Conservation (phyloP, 2,113 vertebrate genomes). For the Struthio camelus region DNA sequence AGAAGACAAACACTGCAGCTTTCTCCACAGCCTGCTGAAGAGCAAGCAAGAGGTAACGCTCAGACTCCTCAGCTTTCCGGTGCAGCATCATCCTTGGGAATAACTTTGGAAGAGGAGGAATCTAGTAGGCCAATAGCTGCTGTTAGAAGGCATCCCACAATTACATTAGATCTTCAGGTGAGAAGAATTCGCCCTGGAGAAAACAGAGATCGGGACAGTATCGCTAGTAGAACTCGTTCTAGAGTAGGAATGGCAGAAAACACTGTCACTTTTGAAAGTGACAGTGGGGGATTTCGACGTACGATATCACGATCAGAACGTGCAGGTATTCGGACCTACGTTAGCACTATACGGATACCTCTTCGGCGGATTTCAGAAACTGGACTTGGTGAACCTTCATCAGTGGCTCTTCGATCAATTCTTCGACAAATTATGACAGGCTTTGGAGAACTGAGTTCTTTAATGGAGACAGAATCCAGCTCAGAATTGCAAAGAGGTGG, state of each 20-base stretch:
- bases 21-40: slow-evolving; percentile 32
- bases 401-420: slow-evolving; percentile 88
- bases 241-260: slow-evolving; percentile 88
- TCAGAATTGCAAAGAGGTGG: slow-evolving; percentile 75
- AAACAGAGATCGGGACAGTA: slow-evolving; percentile 89
- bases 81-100: slow-evolving; percentile 73
- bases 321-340: slow-evolving; percentile 90
- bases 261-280: slow-evolving; percentile 89
- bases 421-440: slow-evolving; percentile 94
- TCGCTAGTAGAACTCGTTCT: slow-evolving; percentile 91
- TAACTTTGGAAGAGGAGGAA: slow-evolving; percentile 80
- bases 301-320: slow-evolving; percentile 90
- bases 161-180: slow-evolving; percentile 93
- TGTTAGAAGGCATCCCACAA: slow-evolving; percentile 86
- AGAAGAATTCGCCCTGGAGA: slow-evolving; percentile 91
- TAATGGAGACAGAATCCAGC: slow-evolving; percentile 91
- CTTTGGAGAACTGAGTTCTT: slow-evolving; percentile 91
- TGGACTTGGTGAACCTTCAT: slow-evolving; percentile 88
- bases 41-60: background rate
- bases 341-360: slow-evolving; percentile 92
- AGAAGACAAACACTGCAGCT: slow-evolving; percentile 53
- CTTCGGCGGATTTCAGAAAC: slow-evolving; percentile 89
- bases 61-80: slow-evolving; percentile 57
- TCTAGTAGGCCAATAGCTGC: slow-evolving; percentile 71
- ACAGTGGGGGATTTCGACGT: slow-evolving; percentile 89